These are phyloP conservation scores for Anoplolepis gracilipes DNA, from an alignment of 1,140 invertebrate species.

Conservation along the genomic window DNA sequence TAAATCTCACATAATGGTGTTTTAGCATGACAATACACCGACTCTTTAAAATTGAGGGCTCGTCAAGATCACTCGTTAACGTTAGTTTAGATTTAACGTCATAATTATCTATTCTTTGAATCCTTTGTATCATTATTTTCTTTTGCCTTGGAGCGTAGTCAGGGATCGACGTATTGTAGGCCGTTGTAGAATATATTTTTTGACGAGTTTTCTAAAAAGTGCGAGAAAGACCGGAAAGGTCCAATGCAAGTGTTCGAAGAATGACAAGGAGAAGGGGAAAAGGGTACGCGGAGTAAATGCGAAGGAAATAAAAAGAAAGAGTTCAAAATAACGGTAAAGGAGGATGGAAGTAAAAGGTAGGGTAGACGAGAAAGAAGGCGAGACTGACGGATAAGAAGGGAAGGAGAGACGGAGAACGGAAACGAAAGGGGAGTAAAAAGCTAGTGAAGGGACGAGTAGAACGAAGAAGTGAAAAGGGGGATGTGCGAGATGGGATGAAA, in stretches of 20 bases:
- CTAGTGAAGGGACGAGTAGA: constrained; percentile 12
- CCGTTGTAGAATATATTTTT: constrained; percentile 73
- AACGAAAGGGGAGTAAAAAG: constrained; percentile 49
- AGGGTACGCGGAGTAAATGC: constrained; percentile 68
- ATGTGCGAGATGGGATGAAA: constrained; percentile 38
- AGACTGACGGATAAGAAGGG: constrained; percentile 44
- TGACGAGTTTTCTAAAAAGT: constrained; percentile 72
- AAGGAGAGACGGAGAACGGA: constrained; percentile 29
- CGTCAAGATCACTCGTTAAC: background rate
- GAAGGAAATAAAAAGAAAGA: constrained; percentile 71
- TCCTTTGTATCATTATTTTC: background rate
- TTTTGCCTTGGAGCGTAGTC: background rate
- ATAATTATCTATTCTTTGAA: background rate
- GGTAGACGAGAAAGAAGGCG: constrained; percentile 11
- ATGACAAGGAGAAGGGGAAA: constrained; percentile 60
- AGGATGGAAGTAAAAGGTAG: constrained; percentile 49
- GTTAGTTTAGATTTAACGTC: background rate
- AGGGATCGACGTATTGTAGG: constrained; percentile 66
- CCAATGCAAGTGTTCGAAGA: constrained; percentile 43
- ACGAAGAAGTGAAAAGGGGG: constrained; percentile 55
- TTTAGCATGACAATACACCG: too few species aligned
- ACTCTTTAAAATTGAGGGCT: too few species aligned
- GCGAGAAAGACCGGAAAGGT: constrained; percentile 24
- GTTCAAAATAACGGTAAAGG: constrained; percentile 70
- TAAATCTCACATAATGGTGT: background rate